phyloP scores from a whole-genome alignment of 2,888 invertebrate species.

The Brenthis ino region DNA sequence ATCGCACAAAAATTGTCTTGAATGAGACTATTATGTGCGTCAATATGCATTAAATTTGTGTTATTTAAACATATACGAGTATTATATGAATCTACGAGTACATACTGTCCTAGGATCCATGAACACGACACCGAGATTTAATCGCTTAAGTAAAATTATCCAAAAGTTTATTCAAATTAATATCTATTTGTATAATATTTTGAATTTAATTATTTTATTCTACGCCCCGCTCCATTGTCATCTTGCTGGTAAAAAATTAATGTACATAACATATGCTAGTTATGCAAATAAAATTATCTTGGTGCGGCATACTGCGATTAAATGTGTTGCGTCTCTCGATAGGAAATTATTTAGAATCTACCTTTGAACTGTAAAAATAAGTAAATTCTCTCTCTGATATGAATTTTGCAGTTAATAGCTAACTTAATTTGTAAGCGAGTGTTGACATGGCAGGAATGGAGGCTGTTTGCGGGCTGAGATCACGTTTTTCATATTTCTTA shows the following conservation, averaged over 20 bases:
- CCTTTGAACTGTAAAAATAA: too few species aligned
- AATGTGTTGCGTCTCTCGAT: too few species aligned
- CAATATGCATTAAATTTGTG: slow-evolving; percentile 14
- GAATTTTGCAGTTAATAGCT: too few species aligned
- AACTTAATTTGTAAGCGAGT: too few species aligned
- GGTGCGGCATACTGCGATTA: too few species aligned
- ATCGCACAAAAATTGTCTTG: slow-evolving; percentile 1
- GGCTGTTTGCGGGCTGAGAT: too few species aligned
- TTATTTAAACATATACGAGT: slow-evolving; percentile 21
- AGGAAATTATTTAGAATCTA: too few species aligned
- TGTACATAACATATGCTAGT: not conserved
- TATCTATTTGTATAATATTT: slow-evolving; percentile 22
- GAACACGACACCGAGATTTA: slow-evolving; percentile 10
- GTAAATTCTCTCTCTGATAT: too few species aligned
- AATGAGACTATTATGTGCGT: slow-evolving; percentile 3
- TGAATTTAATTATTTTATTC: slow-evolving; percentile 18
- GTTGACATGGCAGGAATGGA: too few species aligned
- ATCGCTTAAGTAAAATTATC: slow-evolving; percentile 36
- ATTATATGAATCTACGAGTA: slow-evolving; percentile 17
- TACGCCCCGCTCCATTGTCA: slow-evolving; percentile 11
- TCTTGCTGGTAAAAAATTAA: not conserved
- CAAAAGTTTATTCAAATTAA: slow-evolving; percentile 30
- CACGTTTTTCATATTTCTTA: too few species aligned
- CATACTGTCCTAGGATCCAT: slow-evolving; percentile 12
- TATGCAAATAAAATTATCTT: too few species aligned